Evolutionary conservation across 2,113 vertebrate species (phyloP).

Genomic region (Gallinago paraguaiae): DNA sequence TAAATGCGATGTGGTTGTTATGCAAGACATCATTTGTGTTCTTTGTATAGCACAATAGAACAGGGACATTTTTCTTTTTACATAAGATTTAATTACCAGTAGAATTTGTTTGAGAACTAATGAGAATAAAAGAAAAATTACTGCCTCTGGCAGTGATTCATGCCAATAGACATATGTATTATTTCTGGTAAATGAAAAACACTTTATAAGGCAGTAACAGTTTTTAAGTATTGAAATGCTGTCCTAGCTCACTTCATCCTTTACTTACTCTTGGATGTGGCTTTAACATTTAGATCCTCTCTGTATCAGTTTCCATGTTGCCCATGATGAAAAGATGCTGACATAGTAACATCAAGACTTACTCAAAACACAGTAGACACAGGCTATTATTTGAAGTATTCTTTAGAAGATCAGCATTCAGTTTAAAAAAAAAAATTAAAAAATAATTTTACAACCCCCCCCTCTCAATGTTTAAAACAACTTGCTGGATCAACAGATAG

Average conservation of each 20-base stretch:
- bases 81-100: neutral
- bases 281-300: neutral
- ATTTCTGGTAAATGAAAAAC: neutral
- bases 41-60: neutral
- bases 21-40: neutral
- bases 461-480: neutral
- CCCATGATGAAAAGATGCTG: neutral
- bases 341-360: neutral
- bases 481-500: neutral
- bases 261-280: neutral
- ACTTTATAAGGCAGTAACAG: neutral
- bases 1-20: neutral
- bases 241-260: neutral
- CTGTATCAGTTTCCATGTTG: neutral
- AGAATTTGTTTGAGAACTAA: constrained; percentile 6
- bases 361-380: neutral
- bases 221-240: neutral
- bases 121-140: constrained; percentile 2
- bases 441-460: neutral
- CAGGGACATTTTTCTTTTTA: neutral
- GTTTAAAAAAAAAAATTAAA: neutral
- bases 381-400: neutral
- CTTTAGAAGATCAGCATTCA: neutral
- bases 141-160: neutral
- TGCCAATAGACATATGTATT: neutral